Evolutionary conservation across 2,797 vertebrate species (phyloP).

Genomic region (Sciaenops ocellatus): DNA sequence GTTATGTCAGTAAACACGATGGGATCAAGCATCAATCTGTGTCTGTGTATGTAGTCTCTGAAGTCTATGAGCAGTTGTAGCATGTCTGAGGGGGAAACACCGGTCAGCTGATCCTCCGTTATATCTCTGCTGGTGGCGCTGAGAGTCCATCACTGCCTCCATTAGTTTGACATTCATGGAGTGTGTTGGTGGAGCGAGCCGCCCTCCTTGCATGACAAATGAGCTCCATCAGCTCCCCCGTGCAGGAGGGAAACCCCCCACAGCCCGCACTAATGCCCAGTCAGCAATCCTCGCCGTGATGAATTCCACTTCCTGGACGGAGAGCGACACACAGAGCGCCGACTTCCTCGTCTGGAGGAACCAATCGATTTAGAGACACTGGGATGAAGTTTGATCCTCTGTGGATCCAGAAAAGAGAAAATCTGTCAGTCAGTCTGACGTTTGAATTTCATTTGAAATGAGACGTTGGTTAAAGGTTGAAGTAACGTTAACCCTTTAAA

Average conservation of each 20-base stretch:
- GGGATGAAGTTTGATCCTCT: conserved; percentile 17
- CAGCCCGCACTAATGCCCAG: conserved; percentile 39
- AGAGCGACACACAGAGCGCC: conserved; percentile 10
- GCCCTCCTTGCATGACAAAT: conserved; percentile 53
- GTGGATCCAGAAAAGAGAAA: background rate
- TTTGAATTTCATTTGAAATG: conserved; percentile 13
- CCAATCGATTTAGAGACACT: conserved; percentile 38
- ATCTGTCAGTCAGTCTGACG: background rate
- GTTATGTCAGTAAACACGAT: too few species aligned
- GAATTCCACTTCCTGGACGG: conserved; percentile 39
- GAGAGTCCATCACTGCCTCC: background rate
- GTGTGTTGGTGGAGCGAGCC: background rate
- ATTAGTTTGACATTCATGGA: conserved; percentile 24
- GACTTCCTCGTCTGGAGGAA: conserved; percentile 25
- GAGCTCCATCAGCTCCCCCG: conserved; percentile 34
- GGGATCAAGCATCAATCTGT: too few species aligned
- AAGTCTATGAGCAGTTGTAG: too few species aligned
- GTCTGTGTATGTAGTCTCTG: too few species aligned
- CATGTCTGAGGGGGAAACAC: background rate
- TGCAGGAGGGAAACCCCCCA: conserved; percentile 52
- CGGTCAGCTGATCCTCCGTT: background rate
- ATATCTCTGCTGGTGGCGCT: background rate
- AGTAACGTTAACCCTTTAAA: background rate
- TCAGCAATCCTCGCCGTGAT: conserved; percentile 57
- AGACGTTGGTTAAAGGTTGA: background rate